phyloP scores from a whole-genome alignment of 2,113 vertebrate genomes.

The Erythrocercus mccallii region DNA sequence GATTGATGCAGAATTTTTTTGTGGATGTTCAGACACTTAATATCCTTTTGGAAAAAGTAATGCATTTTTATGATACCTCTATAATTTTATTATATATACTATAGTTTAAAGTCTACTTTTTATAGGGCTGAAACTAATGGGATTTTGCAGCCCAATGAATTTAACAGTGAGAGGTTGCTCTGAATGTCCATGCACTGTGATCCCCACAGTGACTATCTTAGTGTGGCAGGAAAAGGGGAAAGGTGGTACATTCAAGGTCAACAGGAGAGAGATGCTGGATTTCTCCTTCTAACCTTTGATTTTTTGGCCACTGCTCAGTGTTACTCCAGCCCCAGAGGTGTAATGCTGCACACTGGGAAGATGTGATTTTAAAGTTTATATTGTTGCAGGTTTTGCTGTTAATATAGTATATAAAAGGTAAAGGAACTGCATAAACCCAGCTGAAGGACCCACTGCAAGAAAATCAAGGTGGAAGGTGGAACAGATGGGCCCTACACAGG shows the following conservation, averaged over 20 bases:
- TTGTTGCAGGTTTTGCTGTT: not conserved
- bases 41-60: conserved; percentile 10
- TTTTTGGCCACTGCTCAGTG: not conserved
- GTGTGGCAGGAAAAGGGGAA: not conserved
- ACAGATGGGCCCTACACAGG: not conserved
- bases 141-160: not conserved
- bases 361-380: not conserved
- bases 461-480: not conserved
- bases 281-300: not conserved
- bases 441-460: not conserved
- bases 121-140: not conserved
- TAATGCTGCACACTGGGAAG: not conserved
- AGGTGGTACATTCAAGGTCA: not conserved
- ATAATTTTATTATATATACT: conserved; percentile 36
- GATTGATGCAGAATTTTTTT: not conserved
- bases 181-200: not conserved
- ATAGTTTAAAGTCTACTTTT: not conserved
- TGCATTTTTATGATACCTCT: conserved; percentile 14
- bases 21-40: not conserved
- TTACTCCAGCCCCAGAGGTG: not conserved
- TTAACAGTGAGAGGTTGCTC: not conserved
- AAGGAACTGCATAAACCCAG: not conserved
- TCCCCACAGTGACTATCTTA: not conserved
- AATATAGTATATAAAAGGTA: not conserved
- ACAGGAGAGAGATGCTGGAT: not conserved